phyloP scores from a whole-genome alignment of 2,113 vertebrate genomes.

The Mormoops blainvillei region DNA sequence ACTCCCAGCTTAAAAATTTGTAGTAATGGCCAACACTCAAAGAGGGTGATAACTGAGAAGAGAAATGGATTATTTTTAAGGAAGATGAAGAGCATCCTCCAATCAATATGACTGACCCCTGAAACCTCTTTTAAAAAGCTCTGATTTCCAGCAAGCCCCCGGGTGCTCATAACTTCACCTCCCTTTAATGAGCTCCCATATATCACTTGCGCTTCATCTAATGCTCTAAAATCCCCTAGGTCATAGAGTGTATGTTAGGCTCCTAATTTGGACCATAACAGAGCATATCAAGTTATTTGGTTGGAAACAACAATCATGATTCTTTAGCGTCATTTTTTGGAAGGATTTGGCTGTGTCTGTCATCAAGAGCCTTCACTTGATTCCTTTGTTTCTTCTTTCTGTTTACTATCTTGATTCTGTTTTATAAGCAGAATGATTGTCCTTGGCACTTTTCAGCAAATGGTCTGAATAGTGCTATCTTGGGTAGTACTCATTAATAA shows the following conservation, averaged over 20 bases:
- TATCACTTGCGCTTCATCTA: constrained; percentile 1
- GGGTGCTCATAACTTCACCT: not conserved
- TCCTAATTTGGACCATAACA: not conserved
- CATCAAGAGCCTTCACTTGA: constrained; percentile 19
- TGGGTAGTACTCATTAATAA: not conserved
- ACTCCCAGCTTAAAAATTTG: not conserved
- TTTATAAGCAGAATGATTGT: constrained; percentile 45
- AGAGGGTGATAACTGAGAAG: not conserved
- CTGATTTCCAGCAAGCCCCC: not conserved
- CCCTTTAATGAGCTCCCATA: constrained; percentile 40
- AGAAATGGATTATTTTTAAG: not conserved
- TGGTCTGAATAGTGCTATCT: not conserved
- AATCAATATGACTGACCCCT: not conserved
- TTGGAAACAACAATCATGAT: not conserved
- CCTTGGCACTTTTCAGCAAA: constrained; percentile 23
- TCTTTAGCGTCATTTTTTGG: not conserved
- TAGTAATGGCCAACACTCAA: not conserved
- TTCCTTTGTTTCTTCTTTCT: constrained; percentile 3
- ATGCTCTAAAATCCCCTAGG: not conserved
- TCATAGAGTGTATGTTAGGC: not conserved
- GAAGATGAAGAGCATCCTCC: not conserved
- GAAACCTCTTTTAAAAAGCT: not conserved
- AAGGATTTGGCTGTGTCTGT: not conserved
- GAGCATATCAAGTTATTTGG: constrained; percentile 10
- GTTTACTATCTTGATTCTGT: constrained; percentile 20